Percentiles rank a stretch among this genome's conserved stretches.
Conservation (phyloP, 2,113 vertebrate species). For the Perca fluviatilis region DNA sequence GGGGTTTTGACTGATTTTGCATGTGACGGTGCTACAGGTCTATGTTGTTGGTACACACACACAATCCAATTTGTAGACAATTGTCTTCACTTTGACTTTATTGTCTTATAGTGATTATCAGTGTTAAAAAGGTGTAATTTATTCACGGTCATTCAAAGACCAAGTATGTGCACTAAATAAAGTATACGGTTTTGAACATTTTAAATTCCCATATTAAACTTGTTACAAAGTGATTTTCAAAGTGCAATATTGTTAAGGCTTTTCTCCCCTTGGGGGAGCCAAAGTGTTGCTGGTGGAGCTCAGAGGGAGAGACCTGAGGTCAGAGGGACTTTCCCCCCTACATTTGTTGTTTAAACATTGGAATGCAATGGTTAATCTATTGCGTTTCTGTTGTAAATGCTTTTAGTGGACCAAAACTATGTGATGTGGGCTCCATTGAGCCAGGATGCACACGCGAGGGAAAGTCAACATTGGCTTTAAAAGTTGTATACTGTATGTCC, state of each 20-base stretch:
- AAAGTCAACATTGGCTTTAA: not conserved
- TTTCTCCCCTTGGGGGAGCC: not conserved
- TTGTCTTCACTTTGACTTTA: not conserved
- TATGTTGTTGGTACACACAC: not conserved
- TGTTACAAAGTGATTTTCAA: not conserved
- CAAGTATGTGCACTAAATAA: not conserved
- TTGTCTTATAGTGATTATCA: not conserved
- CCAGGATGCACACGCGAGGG: not conserved
- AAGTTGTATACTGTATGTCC: not conserved
- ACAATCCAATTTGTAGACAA: no score
- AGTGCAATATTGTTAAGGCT: not conserved
- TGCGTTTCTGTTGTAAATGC: not conserved
- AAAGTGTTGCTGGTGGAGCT: not conserved
- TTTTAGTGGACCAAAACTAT: not conserved
- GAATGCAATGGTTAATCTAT: not conserved
- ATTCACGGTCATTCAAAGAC: no score
- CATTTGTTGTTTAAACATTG: not conserved
- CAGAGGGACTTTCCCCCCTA: not conserved
- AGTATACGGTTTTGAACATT: not conserved
- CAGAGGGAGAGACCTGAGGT: not conserved
- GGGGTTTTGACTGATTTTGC: no score
- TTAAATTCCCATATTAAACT: not conserved
- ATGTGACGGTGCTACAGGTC: no score
- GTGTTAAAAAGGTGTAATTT: not conserved
- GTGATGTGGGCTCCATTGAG: not conserved